These are phyloP conservation scores for Ammodytes dubius DNA, from an alignment of 2,113 vertebrate genomes.

Conservation along the genomic window DNA sequence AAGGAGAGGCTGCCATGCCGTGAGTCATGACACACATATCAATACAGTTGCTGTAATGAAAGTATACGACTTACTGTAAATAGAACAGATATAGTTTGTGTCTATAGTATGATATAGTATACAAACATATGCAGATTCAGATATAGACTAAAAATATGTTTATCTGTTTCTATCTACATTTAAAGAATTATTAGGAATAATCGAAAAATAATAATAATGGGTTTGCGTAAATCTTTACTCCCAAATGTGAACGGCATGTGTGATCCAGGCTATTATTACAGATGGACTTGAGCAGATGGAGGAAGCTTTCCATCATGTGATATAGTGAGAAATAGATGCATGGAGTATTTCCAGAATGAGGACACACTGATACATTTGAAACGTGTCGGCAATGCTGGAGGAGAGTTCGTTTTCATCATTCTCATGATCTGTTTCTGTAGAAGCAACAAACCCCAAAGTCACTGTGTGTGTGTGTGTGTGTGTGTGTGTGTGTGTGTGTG, in stretches of 20 bases:
- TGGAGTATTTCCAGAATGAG: slow-evolving; percentile 21
- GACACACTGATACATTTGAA: slow-evolving; percentile 33
- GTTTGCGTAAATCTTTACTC: background rate
- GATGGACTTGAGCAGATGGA: slow-evolving; percentile 60
- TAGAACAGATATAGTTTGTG: background rate
- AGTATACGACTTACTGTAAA: background rate
- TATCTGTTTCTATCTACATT: background rate
- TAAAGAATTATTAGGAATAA: background rate
- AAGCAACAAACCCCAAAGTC: slow-evolving; percentile 16
- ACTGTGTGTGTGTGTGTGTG: slow-evolving; percentile 4
- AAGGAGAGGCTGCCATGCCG: no score
- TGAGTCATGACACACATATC: background rate
- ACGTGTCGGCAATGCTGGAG: background rate
- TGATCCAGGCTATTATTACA: slow-evolving; percentile 39
- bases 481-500: background rate
- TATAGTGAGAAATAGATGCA: slow-evolving; percentile 22
- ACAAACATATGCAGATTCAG: no score
- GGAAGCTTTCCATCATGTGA: slow-evolving; percentile 33
- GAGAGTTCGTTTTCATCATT: slow-evolving; percentile 19
- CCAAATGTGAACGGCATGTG: slow-evolving; percentile 23
- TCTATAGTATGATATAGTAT: background rate
- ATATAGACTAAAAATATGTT: background rate
- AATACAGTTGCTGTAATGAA: background rate
- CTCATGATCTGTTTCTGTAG: slow-evolving; percentile 29
- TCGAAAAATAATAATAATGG: background rate